Percentiles rank a stretch among this genome's conserved stretches.
These are phyloP conservation scores for Mohoua ochrocephala DNA, from an alignment of 2,113 vertebrate species.

Conservation along the genomic window DNA sequence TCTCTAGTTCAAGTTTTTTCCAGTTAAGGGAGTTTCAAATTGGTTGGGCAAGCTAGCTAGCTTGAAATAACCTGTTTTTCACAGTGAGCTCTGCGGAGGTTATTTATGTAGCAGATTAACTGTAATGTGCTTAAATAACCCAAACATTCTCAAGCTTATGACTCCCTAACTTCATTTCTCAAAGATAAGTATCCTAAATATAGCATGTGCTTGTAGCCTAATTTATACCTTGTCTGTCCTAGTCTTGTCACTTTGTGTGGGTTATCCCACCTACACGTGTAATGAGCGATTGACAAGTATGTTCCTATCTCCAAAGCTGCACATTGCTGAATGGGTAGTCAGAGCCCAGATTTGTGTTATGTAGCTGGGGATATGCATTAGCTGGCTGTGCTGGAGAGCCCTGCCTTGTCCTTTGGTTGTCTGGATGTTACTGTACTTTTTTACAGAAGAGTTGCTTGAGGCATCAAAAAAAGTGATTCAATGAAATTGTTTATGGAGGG, in stretches of 20 bases:
- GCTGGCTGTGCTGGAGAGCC: not conserved
- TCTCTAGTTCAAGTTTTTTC: not conserved
- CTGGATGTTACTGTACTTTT: not conserved
- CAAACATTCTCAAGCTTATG: not conserved
- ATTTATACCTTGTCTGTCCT: not conserved
- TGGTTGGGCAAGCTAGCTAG: not conserved
- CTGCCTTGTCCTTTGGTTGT: not conserved
- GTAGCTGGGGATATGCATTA: not conserved
- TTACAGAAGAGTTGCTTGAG: not conserved
- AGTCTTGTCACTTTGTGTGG: not conserved
- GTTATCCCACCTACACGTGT: not conserved
- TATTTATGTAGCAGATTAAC: not conserved
- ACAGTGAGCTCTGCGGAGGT: not conserved
- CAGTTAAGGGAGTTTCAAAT: not conserved
- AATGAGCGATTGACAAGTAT: not conserved
- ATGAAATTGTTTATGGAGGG: rapidly evolving
- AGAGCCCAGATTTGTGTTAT: not conserved
- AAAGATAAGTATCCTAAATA: not conserved
- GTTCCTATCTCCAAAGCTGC: not conserved
- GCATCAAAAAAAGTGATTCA: not conserved
- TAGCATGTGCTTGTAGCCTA: not conserved
- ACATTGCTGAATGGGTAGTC: not conserved
- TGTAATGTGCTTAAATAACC: conserved; percentile 7
- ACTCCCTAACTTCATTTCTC: conserved; percentile 3
- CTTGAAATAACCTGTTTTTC: not conserved